Evolutionary conservation across 1,140 invertebrate species (phyloP).

Genomic region (Cydia splendana): DNA sequence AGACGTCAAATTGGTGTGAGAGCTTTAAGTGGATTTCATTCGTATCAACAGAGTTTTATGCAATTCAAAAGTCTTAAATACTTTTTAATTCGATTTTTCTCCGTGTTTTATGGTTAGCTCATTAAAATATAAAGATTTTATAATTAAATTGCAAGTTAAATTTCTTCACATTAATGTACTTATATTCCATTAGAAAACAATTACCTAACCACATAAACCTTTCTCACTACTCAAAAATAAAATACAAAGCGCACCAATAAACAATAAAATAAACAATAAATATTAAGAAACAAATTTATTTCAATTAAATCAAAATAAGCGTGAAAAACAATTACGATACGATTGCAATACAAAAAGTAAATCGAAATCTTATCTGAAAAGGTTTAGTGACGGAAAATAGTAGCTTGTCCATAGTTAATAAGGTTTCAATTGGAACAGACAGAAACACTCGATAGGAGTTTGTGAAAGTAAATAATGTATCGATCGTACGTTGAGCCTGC

Average conservation of each 20-base stretch:
- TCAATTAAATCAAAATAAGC: slow-evolving; percentile 38
- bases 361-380: neutral
- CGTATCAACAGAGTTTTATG: neutral
- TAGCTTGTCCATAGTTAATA: neutral
- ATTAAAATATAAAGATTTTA: neutral
- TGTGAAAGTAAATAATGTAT: neutral
- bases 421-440: neutral
- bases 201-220: slow-evolving; percentile 23
- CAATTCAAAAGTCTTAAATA: neutral
- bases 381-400: neutral
- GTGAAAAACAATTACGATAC: slow-evolving; percentile 37
- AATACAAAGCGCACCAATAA: slow-evolving; percentile 24
- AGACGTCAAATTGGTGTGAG: neutral
- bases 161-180: neutral
- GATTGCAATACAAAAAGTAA: slow-evolving; percentile 21
- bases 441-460: neutral
- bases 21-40: neutral
- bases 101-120: neutral
- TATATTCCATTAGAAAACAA: slow-evolving; percentile 4
- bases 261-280: slow-evolving; percentile 37
- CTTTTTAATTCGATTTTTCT: neutral
- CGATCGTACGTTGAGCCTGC: slow-evolving; percentile 8
- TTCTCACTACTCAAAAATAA: slow-evolving; percentile 21
- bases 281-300: slow-evolving; percentile 36
- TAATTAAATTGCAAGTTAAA: neutral